These are phyloP conservation scores for Amphipyra berbera DNA, from an alignment of 2,888 invertebrate genomes.

Conservation along the genomic window DNA sequence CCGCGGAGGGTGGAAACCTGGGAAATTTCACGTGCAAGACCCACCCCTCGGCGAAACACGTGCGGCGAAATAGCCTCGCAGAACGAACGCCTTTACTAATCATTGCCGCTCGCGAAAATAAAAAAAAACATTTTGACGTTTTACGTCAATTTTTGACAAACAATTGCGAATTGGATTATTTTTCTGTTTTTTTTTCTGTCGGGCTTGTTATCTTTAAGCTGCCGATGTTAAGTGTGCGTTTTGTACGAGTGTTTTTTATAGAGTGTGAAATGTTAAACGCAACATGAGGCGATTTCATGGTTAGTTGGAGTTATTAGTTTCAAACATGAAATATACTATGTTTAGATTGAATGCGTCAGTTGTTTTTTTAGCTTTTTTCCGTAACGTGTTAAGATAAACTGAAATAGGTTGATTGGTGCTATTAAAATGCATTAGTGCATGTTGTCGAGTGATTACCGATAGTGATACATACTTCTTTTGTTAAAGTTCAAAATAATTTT, in stretches of 20 bases:
- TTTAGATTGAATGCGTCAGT: constrained; percentile 57
- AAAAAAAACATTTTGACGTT: constrained; percentile 70
- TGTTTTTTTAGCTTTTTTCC: constrained; percentile 44
- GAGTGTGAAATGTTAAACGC: constrained; percentile 83
- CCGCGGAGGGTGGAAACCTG: constrained; percentile 89
- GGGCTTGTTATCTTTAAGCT: constrained; percentile 55
- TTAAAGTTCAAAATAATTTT: constrained; percentile 6
- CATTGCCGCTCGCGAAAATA: constrained; percentile 84
- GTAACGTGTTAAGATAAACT: constrained; percentile 48
- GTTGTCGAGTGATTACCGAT: constrained; percentile 25
- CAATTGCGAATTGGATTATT: constrained; percentile 36
- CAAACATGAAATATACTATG: constrained; percentile 69
- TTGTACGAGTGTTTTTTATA: constrained; percentile 74
- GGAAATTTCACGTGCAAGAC: constrained; percentile 89
- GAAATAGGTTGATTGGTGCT: constrained; percentile 49
- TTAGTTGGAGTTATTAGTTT: constrained; percentile 82
- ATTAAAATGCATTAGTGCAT: constrained; percentile 39
- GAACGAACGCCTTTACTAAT: constrained; percentile 86
- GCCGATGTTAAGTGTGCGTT: constrained; percentile 78
- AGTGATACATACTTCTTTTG: constrained; percentile 20
- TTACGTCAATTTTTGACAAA: constrained; percentile 55
- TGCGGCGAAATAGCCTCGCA: constrained; percentile 87
- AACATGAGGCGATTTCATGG: constrained; percentile 88
- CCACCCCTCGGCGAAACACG: constrained; percentile 86
- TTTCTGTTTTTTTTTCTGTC: constrained; percentile 43